A percentile compares a stretch with the other conserved stretches of the same genome.
Conservation (phyloP, 1,140 invertebrate species). For the Danaus melanippus region DNA sequence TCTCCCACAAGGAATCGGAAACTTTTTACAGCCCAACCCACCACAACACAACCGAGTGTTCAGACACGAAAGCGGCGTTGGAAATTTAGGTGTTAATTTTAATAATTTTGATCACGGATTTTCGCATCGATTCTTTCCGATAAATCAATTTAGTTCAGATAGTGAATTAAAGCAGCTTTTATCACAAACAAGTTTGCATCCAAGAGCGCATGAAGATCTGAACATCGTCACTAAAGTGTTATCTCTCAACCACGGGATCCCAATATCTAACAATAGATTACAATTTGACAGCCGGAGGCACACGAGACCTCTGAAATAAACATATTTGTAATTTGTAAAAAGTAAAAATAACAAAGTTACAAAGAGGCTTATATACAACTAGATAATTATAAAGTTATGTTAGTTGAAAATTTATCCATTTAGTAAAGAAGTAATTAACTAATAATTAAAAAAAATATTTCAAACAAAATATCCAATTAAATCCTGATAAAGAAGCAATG, state of each 20-base stretch:
- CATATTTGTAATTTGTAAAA: background rate
- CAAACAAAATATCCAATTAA: too few species aligned
- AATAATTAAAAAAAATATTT: too few species aligned
- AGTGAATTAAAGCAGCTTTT: conserved; percentile 77
- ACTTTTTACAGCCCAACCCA: conserved; percentile 51
- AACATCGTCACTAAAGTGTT: conserved; percentile 86
- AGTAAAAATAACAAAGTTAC: background rate
- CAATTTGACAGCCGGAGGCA: conserved; percentile 52
- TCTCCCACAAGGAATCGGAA: conserved; percentile 63
- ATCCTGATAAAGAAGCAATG: too few species aligned
- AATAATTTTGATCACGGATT: conserved; percentile 44
- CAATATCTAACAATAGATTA: conserved; percentile 47
- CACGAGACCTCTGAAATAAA: conserved; percentile 28
- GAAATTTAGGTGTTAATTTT: conserved; percentile 74
- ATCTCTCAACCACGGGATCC: conserved; percentile 79
- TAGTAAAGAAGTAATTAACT: too few species aligned
- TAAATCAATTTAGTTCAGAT: conserved; percentile 61
- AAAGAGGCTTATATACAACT: too few species aligned
- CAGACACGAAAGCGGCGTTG: conserved; percentile 62
- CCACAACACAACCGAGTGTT: conserved; percentile 52
- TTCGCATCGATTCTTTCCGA: conserved; percentile 45
- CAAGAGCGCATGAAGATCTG: conserved; percentile 77
- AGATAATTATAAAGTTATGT: too few species aligned
- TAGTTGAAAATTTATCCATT: too few species aligned
- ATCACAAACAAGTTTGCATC: conserved; percentile 75